A percentile compares a stretch with the other conserved stretches of the same genome.
phyloP scores from a whole-genome alignment of 2,888 invertebrate species.

The Callosobruchus maculatus region DNA sequence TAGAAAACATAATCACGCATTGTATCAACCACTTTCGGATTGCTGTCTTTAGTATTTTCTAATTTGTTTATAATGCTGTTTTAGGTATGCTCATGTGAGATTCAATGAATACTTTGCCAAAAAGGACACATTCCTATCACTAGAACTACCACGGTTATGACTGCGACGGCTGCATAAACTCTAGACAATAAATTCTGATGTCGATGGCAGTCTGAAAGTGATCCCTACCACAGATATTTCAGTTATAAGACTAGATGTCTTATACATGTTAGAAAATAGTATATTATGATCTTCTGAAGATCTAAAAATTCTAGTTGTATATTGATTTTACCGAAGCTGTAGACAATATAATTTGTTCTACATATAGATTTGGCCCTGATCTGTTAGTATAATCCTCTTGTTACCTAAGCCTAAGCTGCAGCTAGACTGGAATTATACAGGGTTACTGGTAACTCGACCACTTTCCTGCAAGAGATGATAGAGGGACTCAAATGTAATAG shows the following conservation, averaged over 20 bases:
- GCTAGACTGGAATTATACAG: no score
- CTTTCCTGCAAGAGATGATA: no score
- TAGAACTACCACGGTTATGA: conserved; percentile 2
- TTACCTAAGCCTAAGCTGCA: no score
- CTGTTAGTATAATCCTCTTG: no score
- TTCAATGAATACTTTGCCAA: conserved; percentile 69
- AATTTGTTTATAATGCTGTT: conserved; percentile 33
- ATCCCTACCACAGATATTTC: neutral
- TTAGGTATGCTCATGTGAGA: conserved; percentile 67
- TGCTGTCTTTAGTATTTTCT: no score
- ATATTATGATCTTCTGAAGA: neutral
- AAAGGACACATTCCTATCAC: conserved; percentile 55
- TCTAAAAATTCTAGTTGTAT: neutral
- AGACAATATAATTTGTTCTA: neutral
- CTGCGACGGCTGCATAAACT: neutral
- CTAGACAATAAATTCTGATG: neutral
- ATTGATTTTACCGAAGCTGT: neutral
- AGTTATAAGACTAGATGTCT: neutral
- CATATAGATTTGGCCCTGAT: no score
- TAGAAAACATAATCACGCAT: no score
- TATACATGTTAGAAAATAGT: neutral
- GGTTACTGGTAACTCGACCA: no score
- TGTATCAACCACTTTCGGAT: no score
- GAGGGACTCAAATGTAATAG: no score
- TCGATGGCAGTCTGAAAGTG: neutral